Percentiles rank a stretch among this genome's conserved stretches.
Conservation (phyloP, 2,113 vertebrate species). For the Etheostoma spectabile region DNA sequence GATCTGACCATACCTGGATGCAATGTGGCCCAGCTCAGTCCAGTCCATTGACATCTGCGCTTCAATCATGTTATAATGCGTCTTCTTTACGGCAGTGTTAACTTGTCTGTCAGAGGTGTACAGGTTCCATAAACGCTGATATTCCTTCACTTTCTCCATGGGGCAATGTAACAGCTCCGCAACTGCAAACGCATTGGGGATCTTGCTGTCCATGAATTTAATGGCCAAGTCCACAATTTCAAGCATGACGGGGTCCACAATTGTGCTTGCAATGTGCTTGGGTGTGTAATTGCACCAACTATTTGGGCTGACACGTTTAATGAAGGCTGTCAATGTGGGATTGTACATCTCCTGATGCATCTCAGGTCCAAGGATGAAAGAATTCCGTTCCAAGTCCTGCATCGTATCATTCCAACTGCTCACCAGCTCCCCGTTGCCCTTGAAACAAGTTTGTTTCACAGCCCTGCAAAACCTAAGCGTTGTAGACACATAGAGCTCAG, state of each 20-base stretch:
- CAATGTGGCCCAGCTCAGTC: not conserved
- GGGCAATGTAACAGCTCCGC: not conserved
- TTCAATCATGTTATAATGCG: not conserved
- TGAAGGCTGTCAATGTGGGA: not conserved
- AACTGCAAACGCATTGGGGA: not conserved
- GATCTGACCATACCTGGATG: not conserved
- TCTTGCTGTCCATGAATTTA: not conserved
- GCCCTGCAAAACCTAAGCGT: not conserved
- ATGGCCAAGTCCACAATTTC: not conserved
- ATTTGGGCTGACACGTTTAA: not conserved
- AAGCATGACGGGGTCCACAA: not conserved
- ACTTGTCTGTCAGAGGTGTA: not conserved
- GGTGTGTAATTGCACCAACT: not conserved
- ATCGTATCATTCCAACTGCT: not conserved
- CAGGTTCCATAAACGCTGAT: not conserved
- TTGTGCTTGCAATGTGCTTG: not conserved
- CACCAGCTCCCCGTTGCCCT: not conserved
- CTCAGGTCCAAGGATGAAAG: not conserved
- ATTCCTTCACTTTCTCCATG: not conserved
- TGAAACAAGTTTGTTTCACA: not conserved
- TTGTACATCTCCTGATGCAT: slow-evolving; percentile 13
- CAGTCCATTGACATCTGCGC: not conserved
- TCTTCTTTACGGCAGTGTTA: not conserved
- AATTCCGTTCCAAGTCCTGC: not conserved
- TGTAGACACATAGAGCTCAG: not conserved